Base-by-base conservation (phyloP, 2,113 vertebrate species). In the Gasterosteus aculeatus region DNA sequence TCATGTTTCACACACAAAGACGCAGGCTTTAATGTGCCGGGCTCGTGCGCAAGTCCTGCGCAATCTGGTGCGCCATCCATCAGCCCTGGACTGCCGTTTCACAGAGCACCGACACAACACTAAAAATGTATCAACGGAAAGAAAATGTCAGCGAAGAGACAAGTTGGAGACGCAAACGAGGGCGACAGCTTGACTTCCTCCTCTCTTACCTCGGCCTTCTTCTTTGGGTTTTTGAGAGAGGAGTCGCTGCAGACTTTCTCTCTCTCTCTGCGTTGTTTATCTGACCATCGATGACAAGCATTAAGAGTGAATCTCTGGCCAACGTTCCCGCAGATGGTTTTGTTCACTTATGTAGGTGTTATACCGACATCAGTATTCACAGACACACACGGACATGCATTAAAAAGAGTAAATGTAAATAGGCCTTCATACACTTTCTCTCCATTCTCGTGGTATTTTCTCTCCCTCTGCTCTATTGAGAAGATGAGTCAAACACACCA, bases 151-250 rank as follows among this genome's bases (percentile, higher is more conserved):
- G 65, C 19, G 63, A 54, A 76, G 76, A 78, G 12, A 60, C 29
- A 15, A 41, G 53, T 12, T 58, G 26, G 44, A 33, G 63, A 33
- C 16, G 38, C 41, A 58, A 84, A 62, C 75, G 58, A 38, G 39
- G 51, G n/a, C 42, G 73, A 86, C 77, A 81, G 77, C 80, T 85
- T 84, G 69, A 85, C 82, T 88, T 85, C 77, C 67, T 38, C n/a
- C 69, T 46, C 29, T 78, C 63, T 78, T 64, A 71, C 51, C 4
- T 35, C 59, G 59, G 71, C 75, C 69, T 68, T 75, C 76, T 74
- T 72, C 0, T 66, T 78, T 65, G n/a, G 9, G 38, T 22, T 72
- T 72, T 54, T 61, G 72, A 79, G 35, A 80, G 59, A 71, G 79
- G 60, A 85, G 74, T 47, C 41, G 22, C 73, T 49, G 68, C 54